Base-by-base conservation (phyloP, 2,888 invertebrate genomes). In the Drosophila prostipennis region DNA sequence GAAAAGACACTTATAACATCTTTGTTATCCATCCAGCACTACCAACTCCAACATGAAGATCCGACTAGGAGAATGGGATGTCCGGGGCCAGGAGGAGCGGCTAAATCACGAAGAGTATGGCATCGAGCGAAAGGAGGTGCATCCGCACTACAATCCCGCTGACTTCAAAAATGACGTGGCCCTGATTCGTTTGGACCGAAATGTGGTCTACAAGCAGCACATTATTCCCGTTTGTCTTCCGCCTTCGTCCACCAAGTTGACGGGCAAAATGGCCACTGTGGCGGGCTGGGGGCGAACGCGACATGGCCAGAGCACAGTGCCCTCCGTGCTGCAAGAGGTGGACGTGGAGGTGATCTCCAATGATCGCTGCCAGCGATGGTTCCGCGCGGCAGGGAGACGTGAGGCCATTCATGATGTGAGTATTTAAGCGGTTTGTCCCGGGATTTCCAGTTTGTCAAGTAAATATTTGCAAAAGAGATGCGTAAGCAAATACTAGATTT, bases 121-220 rank as follows among this genome's bases (percentile, higher is more conserved):
- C 3, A 96, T 98, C 2, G 97, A 97, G 87, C 93, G 97, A 55
- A 98, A 98, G 90, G 97, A 98, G 92, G 97, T 97, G 0, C 98
- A 98, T 89, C 97, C 97, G 0, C 94, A 96, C 52, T 98, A 98
- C 89, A 97, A 97, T 79, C 96, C 98, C 0, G 95, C 96, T 0
- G 98, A 98, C 92, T 98, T 98, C 90, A 95, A 96, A 82, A 98
- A 98, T 89, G 98, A 98, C 84, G 95, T 98, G 43, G 97, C 98
- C 0, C 90, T 97, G 10, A 95, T 97, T 0, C 96, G 96, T 78
- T 91, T 97, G 26, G 96, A 96, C 74, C 93, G 96, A 55, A 95
- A 95, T 29, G 98, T 98, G 3, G 94, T 95, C 16, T 98, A 96
- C 91, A 97, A 97, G 85, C 97, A 98, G 83, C 98, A 98, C 91